Conservation (phyloP, 1,140 invertebrate species). For the Drosophila nikananu region DNA sequence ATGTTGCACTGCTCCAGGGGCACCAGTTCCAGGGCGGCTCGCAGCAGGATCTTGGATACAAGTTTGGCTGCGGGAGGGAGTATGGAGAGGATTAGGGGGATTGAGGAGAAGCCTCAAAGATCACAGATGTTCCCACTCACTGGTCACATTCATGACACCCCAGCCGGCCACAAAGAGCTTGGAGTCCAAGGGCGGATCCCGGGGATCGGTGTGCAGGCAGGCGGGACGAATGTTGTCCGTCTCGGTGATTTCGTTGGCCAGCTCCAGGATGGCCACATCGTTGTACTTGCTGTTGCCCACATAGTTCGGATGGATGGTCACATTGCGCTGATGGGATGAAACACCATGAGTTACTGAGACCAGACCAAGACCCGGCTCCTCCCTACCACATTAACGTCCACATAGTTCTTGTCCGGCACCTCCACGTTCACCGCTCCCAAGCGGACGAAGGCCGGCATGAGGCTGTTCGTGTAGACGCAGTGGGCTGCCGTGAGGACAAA, state of each 20-base stretch:
- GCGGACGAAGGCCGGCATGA: slow-evolving; percentile 56
- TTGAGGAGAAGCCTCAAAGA: neutral
- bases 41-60: slow-evolving; percentile 62
- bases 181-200: slow-evolving; percentile 50
- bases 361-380: neutral
- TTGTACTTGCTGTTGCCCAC: slow-evolving; percentile 61
- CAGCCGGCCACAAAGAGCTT: slow-evolving; percentile 70
- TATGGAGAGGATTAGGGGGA: neutral
- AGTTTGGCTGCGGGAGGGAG: slow-evolving; percentile 36
- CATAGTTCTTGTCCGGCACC: slow-evolving; percentile 2
- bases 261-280: slow-evolving; percentile 74
- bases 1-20: slow-evolving; percentile 53
- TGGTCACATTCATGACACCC: slow-evolving; percentile 65
- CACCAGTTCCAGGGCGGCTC: slow-evolving; percentile 61
- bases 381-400: slow-evolving; percentile 59
- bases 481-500: slow-evolving; percentile 90
- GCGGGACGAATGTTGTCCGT: slow-evolving; percentile 48
- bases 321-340: slow-evolving; percentile 25
- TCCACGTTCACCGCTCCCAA: slow-evolving; percentile 69
- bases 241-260: slow-evolving; percentile 39
- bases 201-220: slow-evolving; percentile 59
- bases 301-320: slow-evolving; percentile 67
- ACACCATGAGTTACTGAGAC: neutral
- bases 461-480: slow-evolving; percentile 87
- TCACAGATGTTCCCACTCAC: slow-evolving; percentile 31